phyloP scores from a whole-genome alignment of 2,888 invertebrate species.

The Tetranychus truncatus region DNA sequence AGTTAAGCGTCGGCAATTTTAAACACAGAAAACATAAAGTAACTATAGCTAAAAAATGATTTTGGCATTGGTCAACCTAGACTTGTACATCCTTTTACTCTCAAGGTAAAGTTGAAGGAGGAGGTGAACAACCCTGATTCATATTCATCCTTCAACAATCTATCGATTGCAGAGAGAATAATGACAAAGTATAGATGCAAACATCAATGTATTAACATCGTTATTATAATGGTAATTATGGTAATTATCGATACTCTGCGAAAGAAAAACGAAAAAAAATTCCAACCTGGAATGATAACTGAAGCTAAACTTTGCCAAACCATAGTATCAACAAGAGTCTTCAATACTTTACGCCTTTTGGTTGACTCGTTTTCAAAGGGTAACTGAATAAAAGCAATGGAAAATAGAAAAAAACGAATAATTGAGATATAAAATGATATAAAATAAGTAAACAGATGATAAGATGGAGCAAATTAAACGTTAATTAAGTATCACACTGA shows the following conservation, averaged over 20 bases:
- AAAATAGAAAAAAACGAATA: not conserved
- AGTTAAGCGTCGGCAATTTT: no score
- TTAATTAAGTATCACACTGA: not conserved
- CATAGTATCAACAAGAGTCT: slow-evolving; percentile 55
- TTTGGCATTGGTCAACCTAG: not conserved
- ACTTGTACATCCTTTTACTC: not conserved
- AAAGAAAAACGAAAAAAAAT: not conserved
- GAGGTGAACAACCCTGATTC: not conserved
- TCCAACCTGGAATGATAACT: slow-evolving; percentile 52
- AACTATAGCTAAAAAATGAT: no score
- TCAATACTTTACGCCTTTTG: not conserved
- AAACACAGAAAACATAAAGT: no score
- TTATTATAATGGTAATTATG: no score
- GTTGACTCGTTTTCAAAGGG: not conserved
- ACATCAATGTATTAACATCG: no score
- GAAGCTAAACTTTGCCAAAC: slow-evolving; percentile 87
- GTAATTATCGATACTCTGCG: not conserved
- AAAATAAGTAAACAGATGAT: not conserved
- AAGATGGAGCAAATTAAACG: not conserved
- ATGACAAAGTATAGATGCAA: not conserved
- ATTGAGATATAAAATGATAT: no score
- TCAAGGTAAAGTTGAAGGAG: not conserved
- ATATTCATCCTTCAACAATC: not conserved
- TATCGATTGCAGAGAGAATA: not conserved
- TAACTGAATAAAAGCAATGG: not conserved